Percentiles rank a stretch among this genome's conserved stretches.
These are phyloP conservation scores for Ostrea edulis DNA, from an alignment of 1,140 invertebrate species.

Conservation along the genomic window DNA sequence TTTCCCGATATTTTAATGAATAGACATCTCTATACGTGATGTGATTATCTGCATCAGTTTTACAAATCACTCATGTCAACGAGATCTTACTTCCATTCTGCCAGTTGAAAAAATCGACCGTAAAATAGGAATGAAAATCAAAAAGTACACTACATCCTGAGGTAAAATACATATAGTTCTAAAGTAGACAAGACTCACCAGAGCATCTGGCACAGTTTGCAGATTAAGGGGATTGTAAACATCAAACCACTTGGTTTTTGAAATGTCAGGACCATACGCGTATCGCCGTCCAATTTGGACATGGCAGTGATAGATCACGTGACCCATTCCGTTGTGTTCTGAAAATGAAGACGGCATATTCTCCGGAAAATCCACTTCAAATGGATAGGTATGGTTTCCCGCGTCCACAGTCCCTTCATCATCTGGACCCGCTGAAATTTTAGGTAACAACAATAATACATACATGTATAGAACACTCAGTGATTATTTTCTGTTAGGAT, in stretches of 20 bases:
- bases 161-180: background rate
- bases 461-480: background rate
- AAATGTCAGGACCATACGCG: background rate
- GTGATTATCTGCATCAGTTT: too few relatives aligned
- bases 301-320: conserved; percentile 9
- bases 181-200: background rate
- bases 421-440: background rate
- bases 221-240: background rate
- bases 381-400: conserved; percentile 11
- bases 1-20: too few relatives aligned
- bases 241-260: conserved; percentile 21
- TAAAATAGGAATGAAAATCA: too few relatives aligned
- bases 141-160: too few relatives aligned
- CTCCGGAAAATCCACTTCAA: conserved; percentile 23
- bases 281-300: background rate
- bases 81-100: too few relatives aligned
- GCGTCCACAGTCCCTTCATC: background rate
- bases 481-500: too few relatives aligned
- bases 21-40: too few relatives aligned
- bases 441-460: background rate
- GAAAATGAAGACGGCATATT: conserved; percentile 23
- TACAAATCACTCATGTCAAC: too few relatives aligned
- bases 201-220: background rate
- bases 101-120: too few relatives aligned
- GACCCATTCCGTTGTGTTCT: conserved; percentile 27